Percentiles rank a stretch among this genome's conserved stretches.
Conservation (phyloP, 2,113 vertebrate species). For the Rhodinocichla rosea region DNA sequence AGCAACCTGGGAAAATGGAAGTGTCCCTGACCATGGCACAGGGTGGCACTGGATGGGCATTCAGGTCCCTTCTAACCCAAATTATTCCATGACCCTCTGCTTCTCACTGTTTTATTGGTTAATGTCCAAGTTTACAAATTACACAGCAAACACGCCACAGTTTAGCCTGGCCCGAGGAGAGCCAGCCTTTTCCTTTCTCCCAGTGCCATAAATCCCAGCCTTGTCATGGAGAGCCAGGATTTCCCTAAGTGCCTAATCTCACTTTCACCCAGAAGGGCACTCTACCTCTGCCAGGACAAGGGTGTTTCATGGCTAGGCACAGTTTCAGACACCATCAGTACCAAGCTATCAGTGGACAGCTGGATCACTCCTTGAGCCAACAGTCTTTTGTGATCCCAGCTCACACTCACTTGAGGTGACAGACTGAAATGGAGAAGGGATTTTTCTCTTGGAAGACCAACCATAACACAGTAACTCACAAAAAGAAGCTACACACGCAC, state of each 20-base stretch:
- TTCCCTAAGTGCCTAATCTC: neutral
- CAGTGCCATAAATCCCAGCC: neutral
- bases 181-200: neutral
- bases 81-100: neutral
- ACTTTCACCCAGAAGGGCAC: neutral
- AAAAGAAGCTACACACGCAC: neutral
- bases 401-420: neutral
- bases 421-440: neutral
- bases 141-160: neutral
- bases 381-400: neutral
- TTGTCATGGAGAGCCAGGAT: neutral
- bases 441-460: fast-evolving
- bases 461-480: neutral
- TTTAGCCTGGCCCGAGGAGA: neutral
- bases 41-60: neutral
- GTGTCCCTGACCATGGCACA: neutral
- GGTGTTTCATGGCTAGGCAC: neutral
- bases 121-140: neutral
- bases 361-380: neutral
- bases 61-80: neutral
- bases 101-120: neutral
- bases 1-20: neutral
- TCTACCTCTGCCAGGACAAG: neutral
- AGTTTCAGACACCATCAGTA: neutral
- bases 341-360: neutral